phyloP scores from a whole-genome alignment of 2,113 vertebrate species.

The Galbula dea region DNA sequence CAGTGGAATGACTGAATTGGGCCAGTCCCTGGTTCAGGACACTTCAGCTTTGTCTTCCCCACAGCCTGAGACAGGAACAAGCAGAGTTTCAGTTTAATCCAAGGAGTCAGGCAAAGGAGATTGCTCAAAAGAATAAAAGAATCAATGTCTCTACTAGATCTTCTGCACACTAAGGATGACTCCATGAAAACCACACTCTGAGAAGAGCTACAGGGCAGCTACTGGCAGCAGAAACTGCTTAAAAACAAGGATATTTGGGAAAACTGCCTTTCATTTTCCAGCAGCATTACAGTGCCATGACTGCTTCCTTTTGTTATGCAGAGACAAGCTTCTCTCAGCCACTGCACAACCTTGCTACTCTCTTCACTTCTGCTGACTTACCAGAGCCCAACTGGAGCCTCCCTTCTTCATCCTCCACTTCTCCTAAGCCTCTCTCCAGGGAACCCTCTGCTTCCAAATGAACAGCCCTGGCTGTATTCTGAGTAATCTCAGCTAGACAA shows the following conservation, averaged over 20 bases:
- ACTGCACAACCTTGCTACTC: not conserved
- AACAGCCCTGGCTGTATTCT: not conserved
- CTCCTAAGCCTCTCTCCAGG: not conserved
- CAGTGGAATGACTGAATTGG: not conserved
- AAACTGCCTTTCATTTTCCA: not conserved
- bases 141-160: not conserved
- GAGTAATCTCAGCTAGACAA: not conserved
- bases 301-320: not conserved
- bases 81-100: not conserved
- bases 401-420: not conserved
- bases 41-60: not conserved
- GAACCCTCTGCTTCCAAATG: not conserved
- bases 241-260: not conserved
- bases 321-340: not conserved
- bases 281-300: fast-evolving
- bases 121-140: not conserved
- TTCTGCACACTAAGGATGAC: not conserved
- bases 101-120: not conserved
- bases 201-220: not conserved
- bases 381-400: not conserved
- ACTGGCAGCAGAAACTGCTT: not conserved
- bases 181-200: not conserved
- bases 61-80: not conserved
- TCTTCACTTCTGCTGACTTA: constrained; percentile 14
- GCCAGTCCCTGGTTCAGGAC: no score